Evolutionary conservation across 2,113 vertebrate species (phyloP), one percentile per base, ranked within the genome.

Genomic region (Arothron firmamentum): DNA sequence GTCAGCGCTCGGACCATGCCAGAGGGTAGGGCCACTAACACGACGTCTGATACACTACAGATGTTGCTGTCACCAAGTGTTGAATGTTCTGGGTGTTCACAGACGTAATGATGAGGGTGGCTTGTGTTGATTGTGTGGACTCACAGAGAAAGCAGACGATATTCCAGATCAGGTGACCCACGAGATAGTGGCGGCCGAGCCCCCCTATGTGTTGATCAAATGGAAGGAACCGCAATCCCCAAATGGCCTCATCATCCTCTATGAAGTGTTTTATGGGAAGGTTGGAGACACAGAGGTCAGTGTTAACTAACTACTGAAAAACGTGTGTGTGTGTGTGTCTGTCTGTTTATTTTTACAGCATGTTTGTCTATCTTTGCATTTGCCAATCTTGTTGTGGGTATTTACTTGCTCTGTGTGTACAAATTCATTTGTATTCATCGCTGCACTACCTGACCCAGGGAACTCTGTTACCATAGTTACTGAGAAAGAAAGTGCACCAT

Each of bases 1-100:
- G 93, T 97, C 88, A 96, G 93, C 2, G 96, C 95, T 42, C 89
- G 95, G 71, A 99, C 97, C 49, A 93, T 98, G 94, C 97, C 97
- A 0, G 95, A 97, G 86, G 92, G 97, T 98, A 75, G 82, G 82
- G 42, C 23, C 28, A 0, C 3, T n/a, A 6, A 47, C 45, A 16
- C 45, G 16, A 6, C n/a, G 34, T 2, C 34, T 47, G 45, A 47
- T 45, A 17, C 43, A 16, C 43, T 28, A 6, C 25, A 28, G 25
- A 28, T 28, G 25, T 7, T 28, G 25, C 25, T 28, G 25, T 28
- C 25, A 28, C 25, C 3, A 5, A 2, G 34, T 12, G 34, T 38
- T 2, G 9, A 38, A 38, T 12, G 11, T 11, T 38, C 34, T 38
- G 34, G 34, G 34, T 38, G 9, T 38, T 25, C 20, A 51, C 12